Conservation (phyloP, 2,888 invertebrate genomes). For the Bursaphelenchus okinawaensis region DNA sequence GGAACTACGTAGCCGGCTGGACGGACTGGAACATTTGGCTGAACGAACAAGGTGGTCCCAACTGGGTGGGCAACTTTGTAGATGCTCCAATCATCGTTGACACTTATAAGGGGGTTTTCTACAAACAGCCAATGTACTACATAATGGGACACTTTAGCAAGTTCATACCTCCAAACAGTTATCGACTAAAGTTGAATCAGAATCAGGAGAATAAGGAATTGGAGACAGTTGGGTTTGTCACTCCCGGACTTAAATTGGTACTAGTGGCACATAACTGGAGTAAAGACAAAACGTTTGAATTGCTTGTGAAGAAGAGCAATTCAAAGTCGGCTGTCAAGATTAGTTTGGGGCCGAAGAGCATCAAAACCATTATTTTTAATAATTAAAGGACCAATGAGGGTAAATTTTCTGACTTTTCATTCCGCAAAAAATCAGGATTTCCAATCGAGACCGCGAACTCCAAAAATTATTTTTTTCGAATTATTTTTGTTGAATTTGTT, state of each 20-base stretch:
- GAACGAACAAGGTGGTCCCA: slow-evolving; percentile 67
- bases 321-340: slow-evolving; percentile 14
- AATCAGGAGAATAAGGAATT: slow-evolving; percentile 5
- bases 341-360: slow-evolving; percentile 28
- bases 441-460: too few relatives aligned
- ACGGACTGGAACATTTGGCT: slow-evolving; percentile 81
- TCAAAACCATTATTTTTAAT: slow-evolving; percentile 38
- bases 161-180: slow-evolving; percentile 3
- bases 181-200: slow-evolving; percentile 15
- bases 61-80: slow-evolving; percentile 74
- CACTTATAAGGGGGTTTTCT: slow-evolving; percentile 69
- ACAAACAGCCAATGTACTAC: slow-evolving; percentile 83
- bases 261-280: slow-evolving; percentile 8
- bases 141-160: slow-evolving; percentile 69
- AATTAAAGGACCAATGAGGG: slow-evolving; percentile 5
- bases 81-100: slow-evolving; percentile 74
- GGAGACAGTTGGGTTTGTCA: slow-evolving; percentile 13
- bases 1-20: slow-evolving; percentile 55
- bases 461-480: too few relatives aligned
- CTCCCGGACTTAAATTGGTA: slow-evolving; percentile 9
- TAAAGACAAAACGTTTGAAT: not conserved
- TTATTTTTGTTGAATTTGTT: too few relatives aligned
- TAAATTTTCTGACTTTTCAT: too few relatives aligned
- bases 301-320: slow-evolving; percentile 24
- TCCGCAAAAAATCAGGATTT: too few relatives aligned